Conservation (phyloP, 2,797 vertebrate genomes). For the Trachops cirrhosus region DNA sequence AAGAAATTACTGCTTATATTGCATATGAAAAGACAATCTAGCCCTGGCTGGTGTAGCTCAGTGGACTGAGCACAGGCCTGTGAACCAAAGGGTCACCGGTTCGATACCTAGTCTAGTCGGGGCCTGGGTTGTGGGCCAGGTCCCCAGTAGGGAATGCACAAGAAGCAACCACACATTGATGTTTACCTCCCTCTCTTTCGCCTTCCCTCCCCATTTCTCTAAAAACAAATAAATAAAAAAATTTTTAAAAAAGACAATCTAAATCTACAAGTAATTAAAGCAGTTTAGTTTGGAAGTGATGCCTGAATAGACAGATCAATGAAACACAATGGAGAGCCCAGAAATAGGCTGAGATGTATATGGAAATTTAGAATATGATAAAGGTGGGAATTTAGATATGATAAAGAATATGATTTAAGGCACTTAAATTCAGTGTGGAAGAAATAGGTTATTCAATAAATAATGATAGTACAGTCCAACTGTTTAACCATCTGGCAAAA, state of each 20-base stretch:
- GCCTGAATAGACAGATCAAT: not conserved
- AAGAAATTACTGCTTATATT: not conserved
- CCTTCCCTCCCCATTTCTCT: too few relatives aligned
- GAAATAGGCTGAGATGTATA: not conserved
- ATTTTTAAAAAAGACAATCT: not conserved
- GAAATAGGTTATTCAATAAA: slow-evolving; percentile 9
- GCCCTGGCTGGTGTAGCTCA: too few relatives aligned
- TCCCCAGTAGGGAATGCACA: too few relatives aligned
- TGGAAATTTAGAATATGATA: slow-evolving; percentile 36
- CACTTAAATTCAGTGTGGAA: slow-evolving; percentile 39
- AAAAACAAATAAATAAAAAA: too few relatives aligned
- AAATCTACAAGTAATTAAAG: not conserved
- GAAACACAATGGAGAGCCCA: not conserved
- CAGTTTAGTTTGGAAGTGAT: not conserved
- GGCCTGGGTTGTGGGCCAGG: too few relatives aligned
- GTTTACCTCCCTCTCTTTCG: too few relatives aligned
- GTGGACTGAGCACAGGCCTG: too few relatives aligned
- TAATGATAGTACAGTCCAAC: not conserved
- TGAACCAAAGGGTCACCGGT: too few relatives aligned
- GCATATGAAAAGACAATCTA: not conserved
- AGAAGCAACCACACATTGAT: too few relatives aligned
- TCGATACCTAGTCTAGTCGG: too few relatives aligned
- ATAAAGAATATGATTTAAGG: too few relatives aligned
- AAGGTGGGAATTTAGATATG: too few relatives aligned
- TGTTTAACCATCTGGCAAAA: not conserved